Conservation (phyloP, 2,113 vertebrate genomes). For the Cyrtonyx montezumae region DNA sequence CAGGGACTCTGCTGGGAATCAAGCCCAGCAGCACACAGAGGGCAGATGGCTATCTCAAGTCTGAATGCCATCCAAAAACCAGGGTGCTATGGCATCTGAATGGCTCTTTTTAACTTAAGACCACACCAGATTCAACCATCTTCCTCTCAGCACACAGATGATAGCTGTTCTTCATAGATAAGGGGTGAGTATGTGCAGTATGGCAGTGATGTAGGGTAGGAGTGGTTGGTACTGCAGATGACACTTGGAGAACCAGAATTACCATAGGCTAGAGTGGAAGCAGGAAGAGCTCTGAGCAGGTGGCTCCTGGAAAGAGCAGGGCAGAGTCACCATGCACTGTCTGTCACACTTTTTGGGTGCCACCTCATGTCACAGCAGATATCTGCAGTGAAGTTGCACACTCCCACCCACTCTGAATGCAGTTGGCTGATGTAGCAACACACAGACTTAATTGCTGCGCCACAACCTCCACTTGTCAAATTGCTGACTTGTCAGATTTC, state of each 20-base stretch:
- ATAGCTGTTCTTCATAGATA: background rate
- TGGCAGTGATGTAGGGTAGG: background rate
- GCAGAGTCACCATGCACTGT: background rate
- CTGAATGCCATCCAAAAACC: accelerated
- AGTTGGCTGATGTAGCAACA: background rate
- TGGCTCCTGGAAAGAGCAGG: background rate
- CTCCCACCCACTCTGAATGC: background rate
- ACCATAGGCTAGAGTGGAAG: background rate
- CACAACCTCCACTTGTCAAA: accelerated
- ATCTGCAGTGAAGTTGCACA: background rate
- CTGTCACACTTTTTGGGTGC: background rate
- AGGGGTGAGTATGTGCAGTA: background rate
- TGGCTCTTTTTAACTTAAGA: background rate
- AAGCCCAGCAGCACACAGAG: background rate
- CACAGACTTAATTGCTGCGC: background rate
- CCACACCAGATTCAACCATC: background rate
- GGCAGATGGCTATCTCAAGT: accelerated
- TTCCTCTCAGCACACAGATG: background rate
- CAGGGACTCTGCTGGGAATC: background rate
- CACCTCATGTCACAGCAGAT: background rate
- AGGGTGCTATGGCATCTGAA: background rate
- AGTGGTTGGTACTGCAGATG: background rate
- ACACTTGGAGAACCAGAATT: background rate
- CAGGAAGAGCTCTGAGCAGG: background rate
- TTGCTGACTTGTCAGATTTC: background rate